Evolutionary conservation across 2,113 vertebrate genomes (phyloP), one percentile per base, ranked within the genome.

Genomic region (Xyrauchen texanus): DNA sequence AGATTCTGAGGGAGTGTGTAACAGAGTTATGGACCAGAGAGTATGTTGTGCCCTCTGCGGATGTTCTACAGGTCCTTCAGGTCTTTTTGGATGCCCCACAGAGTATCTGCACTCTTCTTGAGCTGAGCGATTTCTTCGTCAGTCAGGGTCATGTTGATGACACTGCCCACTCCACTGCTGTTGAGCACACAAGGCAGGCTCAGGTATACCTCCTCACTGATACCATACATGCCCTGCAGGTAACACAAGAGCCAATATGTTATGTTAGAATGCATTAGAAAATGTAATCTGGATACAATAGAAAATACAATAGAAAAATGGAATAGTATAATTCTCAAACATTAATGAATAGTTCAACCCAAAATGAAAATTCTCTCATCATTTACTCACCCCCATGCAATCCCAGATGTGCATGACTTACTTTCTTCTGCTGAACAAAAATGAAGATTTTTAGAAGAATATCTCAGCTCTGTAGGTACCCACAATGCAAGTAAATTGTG

Each of bases 41-140:
- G 53, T 62, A 66, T 65, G 10, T 15, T 58, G n/a, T 11, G n/a
- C 13, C n/a, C 49, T 44, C 51, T 13, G 60, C 1, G 80, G 80
- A 55, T 62, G 76, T 34, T 0, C 76, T 92, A 98, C 83, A 99
- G 86, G 77, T 99, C 96, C 84, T 96, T 96, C 1, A 99, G 90
- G 84, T 98, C 97, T 80, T 95, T 98, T 92, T 99, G 97, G 91
- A 98, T 97, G 57, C 80, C 87, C 97, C 96, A 99, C 85, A 99
- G 86, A 0, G 97, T 98, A 8, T 95, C 94, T 0, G 95, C 97
- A 0, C 97, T 99, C 82, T 94, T 95, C 92, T 84, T 95, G 85
- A 99, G 92, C 84, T 99, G 96, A 44, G 84, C 71, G 55, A 97
- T 94, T 76, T 99, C 97, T 0, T 51, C 90, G 0, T 95, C 95